Conservation (phyloP, 1,140 invertebrate genomes). For the Anagrus nilaparvatae region DNA sequence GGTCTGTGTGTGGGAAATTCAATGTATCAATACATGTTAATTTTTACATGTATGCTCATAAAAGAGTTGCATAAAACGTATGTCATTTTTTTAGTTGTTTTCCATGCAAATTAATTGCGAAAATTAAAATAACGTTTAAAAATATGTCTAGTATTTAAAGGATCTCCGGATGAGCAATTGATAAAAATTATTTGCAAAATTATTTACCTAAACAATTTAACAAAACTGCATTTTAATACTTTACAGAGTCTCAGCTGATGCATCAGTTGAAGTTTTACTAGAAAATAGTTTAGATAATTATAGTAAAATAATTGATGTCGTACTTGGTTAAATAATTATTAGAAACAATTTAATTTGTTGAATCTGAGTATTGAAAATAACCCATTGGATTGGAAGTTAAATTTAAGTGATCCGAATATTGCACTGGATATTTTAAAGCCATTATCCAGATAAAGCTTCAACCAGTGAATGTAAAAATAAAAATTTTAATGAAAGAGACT, state of each 20-base stretch:
- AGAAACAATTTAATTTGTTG: slow-evolving; percentile 25
- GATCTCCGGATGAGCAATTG: too few species aligned
- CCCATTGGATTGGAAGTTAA: slow-evolving; percentile 24
- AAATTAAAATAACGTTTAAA: too few species aligned
- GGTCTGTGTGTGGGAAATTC: too few species aligned
- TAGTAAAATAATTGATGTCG: slow-evolving; percentile 17
- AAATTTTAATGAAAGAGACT: slow-evolving; percentile 21
- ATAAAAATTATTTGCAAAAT: too few species aligned
- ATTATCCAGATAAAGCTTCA: slow-evolving; percentile 22
- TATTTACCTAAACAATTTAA: too few species aligned
- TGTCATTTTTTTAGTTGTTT: too few species aligned
- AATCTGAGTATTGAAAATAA: slow-evolving; percentile 19
- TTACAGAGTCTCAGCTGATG: slow-evolving; percentile 25
- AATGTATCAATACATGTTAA: too few species aligned
- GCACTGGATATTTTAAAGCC: slow-evolving; percentile 23
- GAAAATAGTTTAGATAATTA: slow-evolving; percentile 23
- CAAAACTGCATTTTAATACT: slow-evolving; percentile 2
- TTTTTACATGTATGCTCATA: too few species aligned
- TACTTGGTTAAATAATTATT: slow-evolving; percentile 28
- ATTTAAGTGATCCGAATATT: slow-evolving; percentile 19
- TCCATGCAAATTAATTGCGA: too few species aligned
- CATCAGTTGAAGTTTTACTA: slow-evolving; percentile 19
- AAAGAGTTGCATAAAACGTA: too few species aligned
- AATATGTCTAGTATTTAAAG: too few species aligned
- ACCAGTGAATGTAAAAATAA: slow-evolving; percentile 20